Evolutionary conservation across 2,113 vertebrate genomes (phyloP), one percentile per base, ranked within the genome.

Genomic region (Podocnemis expansa): DNA sequence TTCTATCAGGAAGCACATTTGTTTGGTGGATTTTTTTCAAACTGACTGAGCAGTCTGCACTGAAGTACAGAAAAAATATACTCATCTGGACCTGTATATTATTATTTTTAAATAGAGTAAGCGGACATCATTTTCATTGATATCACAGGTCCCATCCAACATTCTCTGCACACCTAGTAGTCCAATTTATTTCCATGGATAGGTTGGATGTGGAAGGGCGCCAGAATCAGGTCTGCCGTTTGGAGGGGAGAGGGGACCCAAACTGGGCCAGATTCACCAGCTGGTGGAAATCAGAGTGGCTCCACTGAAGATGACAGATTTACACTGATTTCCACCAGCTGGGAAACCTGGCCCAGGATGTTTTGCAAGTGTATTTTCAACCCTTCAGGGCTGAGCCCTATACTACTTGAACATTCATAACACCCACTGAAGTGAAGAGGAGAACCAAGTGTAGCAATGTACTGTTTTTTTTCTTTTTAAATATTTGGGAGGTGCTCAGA

Each of bases 291-390:
- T 89, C 87, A 93, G 63, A 31, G 43, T 51, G 87, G 85, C 78
- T 84, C 84, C 84, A 82, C 27, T 4, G 60, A 47, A 92, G 76
- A 93, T 88, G 88, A 81, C 43, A 93, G 80, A 67, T 75, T 41
- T 80, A 38, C 80, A 81, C n/a, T 58, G 0, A 97, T 96, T 94
- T 87, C 93, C 94, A 91, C 78, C 94, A 96, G 91, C 91, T 94
- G 91, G 41, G 78, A 76, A 87, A 90, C 86, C 63, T 90, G 91
- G 81, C 85, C 88, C 89, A 89, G 82, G 21, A 41, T 92, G 88
- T 96, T 97, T 94, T 97, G 91, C 94, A 96, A 96, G 95, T 91
- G 70, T 96, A 89, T 95, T 97, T 96, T 93, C 95, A 94, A 85
- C 91, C 96, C 93, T 97, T 96, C 54, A 47, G 82, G 89, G 82